These are phyloP conservation scores for Drosophila longiperda DNA, from an alignment of 2,888 invertebrate species.

Conservation along the genomic window DNA sequence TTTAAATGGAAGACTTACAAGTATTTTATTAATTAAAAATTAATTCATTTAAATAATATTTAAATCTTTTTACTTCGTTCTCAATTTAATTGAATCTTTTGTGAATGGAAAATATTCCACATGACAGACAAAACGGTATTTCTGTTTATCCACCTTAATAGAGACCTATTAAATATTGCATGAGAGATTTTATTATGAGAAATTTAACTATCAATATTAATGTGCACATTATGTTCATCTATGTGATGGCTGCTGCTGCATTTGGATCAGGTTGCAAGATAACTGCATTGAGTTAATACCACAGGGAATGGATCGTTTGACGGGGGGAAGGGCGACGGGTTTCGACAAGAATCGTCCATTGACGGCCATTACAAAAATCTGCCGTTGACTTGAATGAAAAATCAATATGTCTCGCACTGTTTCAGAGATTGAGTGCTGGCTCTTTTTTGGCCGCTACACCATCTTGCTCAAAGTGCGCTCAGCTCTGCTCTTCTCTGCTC, in stretches of 20 bases:
- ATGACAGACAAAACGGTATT: neutral
- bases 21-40: neutral
- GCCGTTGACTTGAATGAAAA: slow-evolving; percentile 59
- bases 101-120: neutral
- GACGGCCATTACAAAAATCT: slow-evolving; percentile 58
- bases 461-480: slow-evolving; percentile 41
- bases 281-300: slow-evolving; percentile 48
- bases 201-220: neutral
- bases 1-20: neutral
- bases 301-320: neutral
- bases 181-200: too few relatives aligned
- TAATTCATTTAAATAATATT: neutral
- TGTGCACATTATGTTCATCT: slow-evolving; percentile 7
- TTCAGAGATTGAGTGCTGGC: slow-evolving; percentile 34
- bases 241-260: neutral
- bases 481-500: too few relatives aligned
- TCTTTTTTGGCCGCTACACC: slow-evolving; percentile 27
- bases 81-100: neutral
- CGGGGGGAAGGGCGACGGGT: neutral
- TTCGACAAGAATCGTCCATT: slow-evolving; percentile 33
- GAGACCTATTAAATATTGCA: neutral
- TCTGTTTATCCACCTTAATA: neutral
- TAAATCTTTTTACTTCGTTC: neutral
- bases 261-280: slow-evolving; percentile 4
- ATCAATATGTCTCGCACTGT: slow-evolving; percentile 67